phyloP scores from a whole-genome alignment of 2,797 vertebrate genomes.

The Triplophysa yarkandensis region DNA sequence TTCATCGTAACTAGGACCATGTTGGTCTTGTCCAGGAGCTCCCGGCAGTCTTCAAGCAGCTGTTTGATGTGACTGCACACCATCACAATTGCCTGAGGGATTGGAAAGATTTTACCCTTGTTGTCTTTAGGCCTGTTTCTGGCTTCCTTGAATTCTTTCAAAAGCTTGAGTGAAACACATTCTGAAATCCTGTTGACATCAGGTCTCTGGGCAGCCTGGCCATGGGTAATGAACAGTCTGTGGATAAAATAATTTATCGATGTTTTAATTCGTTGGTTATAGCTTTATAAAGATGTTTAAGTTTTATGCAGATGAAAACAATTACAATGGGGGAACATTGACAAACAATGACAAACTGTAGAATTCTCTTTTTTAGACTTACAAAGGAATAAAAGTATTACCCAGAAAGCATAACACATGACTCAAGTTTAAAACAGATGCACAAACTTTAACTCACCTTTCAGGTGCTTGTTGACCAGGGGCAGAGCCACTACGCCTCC shows the following conservation, averaged over 20 bases:
- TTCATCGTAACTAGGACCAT: slow-evolving; percentile 39
- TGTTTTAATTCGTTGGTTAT: not conserved
- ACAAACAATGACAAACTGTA: not conserved
- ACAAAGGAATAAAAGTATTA: not conserved
- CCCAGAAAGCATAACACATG: not conserved
- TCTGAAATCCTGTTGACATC: slow-evolving; percentile 21
- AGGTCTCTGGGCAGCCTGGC: slow-evolving; percentile 31
- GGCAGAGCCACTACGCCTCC: slow-evolving; percentile 9
- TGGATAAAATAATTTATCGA: no score
- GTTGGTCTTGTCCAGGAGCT: slow-evolving; percentile 5
- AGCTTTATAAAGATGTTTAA: not conserved
- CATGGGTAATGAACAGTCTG: slow-evolving; percentile 19
- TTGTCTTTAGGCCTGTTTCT: slow-evolving; percentile 45
- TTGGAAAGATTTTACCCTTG: slow-evolving; percentile 31
- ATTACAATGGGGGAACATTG: not conserved
- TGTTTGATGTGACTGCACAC: slow-evolving; percentile 38
- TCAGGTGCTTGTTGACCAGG: slow-evolving; percentile 34
- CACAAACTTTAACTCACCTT: slow-evolving; percentile 8
- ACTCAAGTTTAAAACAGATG: not conserved
- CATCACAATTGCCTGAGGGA: slow-evolving; percentile 41
- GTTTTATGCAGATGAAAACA: not conserved
- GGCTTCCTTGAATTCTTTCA: slow-evolving; percentile 31
- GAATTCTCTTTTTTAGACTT: not conserved
- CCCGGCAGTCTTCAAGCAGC: slow-evolving; percentile 37
- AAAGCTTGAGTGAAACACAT: slow-evolving; percentile 34